Conservation (phyloP, 2,888 invertebrate species). For the Xestia c-nigrum region DNA sequence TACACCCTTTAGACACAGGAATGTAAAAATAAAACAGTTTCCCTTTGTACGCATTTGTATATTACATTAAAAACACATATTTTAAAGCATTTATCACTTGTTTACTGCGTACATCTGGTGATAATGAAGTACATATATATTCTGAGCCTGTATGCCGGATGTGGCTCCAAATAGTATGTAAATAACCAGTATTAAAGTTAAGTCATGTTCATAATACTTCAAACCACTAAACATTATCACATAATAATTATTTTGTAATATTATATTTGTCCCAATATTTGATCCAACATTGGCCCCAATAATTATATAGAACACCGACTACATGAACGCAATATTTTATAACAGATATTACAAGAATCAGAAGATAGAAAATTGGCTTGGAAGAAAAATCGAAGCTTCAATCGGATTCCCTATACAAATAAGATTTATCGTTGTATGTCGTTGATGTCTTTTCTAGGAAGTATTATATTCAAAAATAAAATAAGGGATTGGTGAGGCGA, state of each 20-base stretch:
- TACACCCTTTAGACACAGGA: background rate
- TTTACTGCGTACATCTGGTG: constrained; percentile 51
- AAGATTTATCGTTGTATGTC: too few relatives aligned
- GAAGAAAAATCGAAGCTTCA: background rate
- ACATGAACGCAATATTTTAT: too few relatives aligned
- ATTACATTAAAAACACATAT: constrained; percentile 20
- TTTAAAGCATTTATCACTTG: constrained; percentile 44
- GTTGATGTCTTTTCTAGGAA: background rate
- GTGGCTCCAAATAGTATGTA: constrained; percentile 42
- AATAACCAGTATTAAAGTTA: constrained; percentile 22
- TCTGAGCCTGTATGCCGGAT: constrained; percentile 48
- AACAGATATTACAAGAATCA: background rate
- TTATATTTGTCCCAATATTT: background rate
- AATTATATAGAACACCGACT: background rate
- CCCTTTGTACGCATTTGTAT: constrained; percentile 2
- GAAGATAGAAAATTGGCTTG: background rate
- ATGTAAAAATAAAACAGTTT: constrained; percentile 17
- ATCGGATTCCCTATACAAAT: background rate
- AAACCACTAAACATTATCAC: background rate
- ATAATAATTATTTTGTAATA: background rate
- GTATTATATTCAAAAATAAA: background rate
- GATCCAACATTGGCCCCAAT: background rate
- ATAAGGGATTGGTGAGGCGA: too few relatives aligned
- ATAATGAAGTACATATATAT: constrained; percentile 56
- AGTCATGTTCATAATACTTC: constrained; percentile 5